A percentile compares a stretch with the other conserved stretches of the same genome.
These are phyloP conservation scores for Oreochromis aureus DNA, from an alignment of 2,113 vertebrate genomes.

Conservation along the genomic window DNA sequence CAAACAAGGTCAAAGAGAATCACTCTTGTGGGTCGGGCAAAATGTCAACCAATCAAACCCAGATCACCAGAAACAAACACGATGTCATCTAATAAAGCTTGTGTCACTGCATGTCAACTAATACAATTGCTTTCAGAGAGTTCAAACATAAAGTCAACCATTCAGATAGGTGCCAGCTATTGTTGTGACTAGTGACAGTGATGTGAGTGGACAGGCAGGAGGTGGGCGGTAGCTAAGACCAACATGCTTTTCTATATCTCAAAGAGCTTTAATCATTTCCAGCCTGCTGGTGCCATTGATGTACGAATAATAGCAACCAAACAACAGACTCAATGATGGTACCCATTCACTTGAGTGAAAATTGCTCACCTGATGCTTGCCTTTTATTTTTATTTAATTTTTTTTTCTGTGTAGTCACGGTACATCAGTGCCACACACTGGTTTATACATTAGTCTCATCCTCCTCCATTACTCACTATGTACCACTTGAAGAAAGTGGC, in stretches of 20 bases:
- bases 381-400: neutral
- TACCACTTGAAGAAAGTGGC: neutral
- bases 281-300: conserved; percentile 1
- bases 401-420: neutral
- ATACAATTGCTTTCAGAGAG: conserved; percentile 16
- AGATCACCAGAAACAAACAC: conserved; percentile 13
- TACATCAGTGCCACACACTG: neutral
- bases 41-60: conserved; percentile 25
- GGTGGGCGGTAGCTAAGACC: neutral
- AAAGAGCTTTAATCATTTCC: conserved; percentile 27
- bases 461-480: conserved; percentile 12
- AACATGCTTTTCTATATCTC: conserved; percentile 26
- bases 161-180: conserved; percentile 25
- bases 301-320: neutral
- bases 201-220: conserved; percentile 26
- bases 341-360: neutral
- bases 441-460: neutral
- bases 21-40: neutral
- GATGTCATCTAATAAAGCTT: conserved; percentile 10
- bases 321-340: neutral
- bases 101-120: conserved; percentile 35
- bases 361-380: neutral
- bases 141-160: conserved; percentile 49
- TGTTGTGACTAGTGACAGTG: neutral
- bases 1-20: conserved; percentile 29